These are phyloP conservation scores for Brachypodius melanocephalos DNA, from an alignment of 2,113 vertebrate genomes.

Conservation along the genomic window DNA sequence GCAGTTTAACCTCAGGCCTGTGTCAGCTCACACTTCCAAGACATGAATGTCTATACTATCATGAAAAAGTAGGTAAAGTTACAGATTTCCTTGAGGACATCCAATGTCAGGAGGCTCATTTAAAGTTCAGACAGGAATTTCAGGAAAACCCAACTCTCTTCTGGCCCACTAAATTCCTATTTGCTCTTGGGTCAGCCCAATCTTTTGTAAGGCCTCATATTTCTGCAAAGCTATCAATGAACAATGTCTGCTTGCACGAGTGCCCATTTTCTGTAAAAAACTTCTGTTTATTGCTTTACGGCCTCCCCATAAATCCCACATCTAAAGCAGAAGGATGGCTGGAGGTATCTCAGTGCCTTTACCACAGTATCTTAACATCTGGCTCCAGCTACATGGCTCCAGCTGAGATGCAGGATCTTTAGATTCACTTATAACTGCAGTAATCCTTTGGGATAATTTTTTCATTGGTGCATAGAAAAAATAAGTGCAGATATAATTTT, in stretches of 20 bases:
- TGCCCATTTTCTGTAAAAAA: neutral
- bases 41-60: neutral
- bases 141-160: neutral
- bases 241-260: neutral
- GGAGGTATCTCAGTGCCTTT: neutral
- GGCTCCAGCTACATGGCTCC: neutral
- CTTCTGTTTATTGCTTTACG: neutral
- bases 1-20: neutral
- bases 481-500: neutral
- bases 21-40: neutral
- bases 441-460: neutral
- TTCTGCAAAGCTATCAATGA: neutral
- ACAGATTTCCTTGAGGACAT: neutral
- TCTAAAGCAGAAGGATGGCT: neutral
- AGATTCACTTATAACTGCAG: neutral
- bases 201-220: neutral
- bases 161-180: neutral
- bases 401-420: neutral
- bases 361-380: neutral
- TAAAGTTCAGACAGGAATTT: constrained; percentile 1
- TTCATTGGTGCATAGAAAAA: neutral
- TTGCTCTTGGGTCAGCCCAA: neutral
- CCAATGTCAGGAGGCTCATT: neutral
- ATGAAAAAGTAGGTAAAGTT: neutral
- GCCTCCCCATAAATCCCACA: neutral